Evolutionary conservation across 2,888 invertebrate genomes (phyloP), one percentile per base, ranked within the genome.

Genomic region (Acanthosoma haemorrhoidale): DNA sequence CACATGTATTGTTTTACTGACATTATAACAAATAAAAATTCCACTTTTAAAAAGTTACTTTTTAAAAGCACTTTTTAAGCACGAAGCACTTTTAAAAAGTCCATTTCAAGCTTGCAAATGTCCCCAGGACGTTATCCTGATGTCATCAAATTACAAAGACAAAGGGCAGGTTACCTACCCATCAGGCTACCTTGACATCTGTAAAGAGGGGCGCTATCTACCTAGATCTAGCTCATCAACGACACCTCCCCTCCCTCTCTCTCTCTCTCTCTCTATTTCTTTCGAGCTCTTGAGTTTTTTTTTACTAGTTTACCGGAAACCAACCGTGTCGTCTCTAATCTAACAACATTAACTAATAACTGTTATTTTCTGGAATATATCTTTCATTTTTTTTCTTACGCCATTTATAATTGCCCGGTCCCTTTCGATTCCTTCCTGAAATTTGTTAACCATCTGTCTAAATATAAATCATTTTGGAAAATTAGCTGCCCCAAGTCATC

Each of bases 271-370:
- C n/a, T n/a, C n/a, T n/a, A n/a, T n/a, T n/a, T n/a, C n/a, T n/a
- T n/a, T n/a, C n/a, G n/a, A n/a, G n/a, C n/a, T n/a, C n/a, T n/a
- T n/a, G n/a, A 43, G 43, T 63, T 63, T 39, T 58, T 29, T 38
- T 25, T 39, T 9, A 13, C 15, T 21, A 2, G 39, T 39, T 39
- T 39, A 21, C 38, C 38, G 36, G 63, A 63, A 63, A 39, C 63
- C 25, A 39, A 39, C 63, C 63, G 63, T 63, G 63, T 63, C 63
- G 39, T 39, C 39, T 21, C 39, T 63, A 63, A 63, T 63, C 38
- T 16, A 63, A 63, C 63, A 39, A 39, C 63, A 63, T 63, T 63
- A 63, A 39, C 63, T 63, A 63, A 63, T 63, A 63, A 63, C 63
- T 18, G 63, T 63, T 63, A 63, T 63, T 63, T 63, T 39, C 38